These are phyloP conservation scores for Sycophila sp. DNA, from an alignment of 1,140 invertebrate genomes.

Conservation along the genomic window DNA sequence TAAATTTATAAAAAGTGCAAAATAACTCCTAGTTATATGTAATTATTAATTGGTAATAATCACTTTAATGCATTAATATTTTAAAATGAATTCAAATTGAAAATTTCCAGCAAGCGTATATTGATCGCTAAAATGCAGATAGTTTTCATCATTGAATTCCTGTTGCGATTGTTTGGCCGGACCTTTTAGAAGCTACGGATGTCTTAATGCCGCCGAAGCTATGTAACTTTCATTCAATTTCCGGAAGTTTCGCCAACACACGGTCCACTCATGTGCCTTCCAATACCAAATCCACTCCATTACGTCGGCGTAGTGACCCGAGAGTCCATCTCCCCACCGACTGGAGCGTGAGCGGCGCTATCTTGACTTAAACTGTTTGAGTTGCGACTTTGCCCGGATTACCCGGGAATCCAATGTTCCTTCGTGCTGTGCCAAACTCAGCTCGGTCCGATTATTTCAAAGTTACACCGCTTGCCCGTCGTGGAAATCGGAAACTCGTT, in stretches of 20 bases:
- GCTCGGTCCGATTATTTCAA: constrained; percentile 52
- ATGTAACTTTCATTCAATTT: constrained; percentile 47
- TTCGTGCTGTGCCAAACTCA: constrained; percentile 33
- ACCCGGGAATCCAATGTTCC: constrained; percentile 52
- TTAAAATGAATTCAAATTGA: no score
- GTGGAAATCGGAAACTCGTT: constrained; percentile 19
- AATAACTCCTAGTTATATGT: no score
- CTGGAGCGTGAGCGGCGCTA: constrained; percentile 35
- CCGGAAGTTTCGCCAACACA: constrained; percentile 42
- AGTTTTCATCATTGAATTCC: no score
- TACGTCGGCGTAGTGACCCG: constrained; percentile 46
- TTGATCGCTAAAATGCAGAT: no score
- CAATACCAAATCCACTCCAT: constrained; percentile 50
- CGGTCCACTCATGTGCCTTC: background rate
- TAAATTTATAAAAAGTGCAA: no score
- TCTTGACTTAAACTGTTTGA: constrained; percentile 61
- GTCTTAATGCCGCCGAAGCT: constrained; percentile 16
- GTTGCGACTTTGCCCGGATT: constrained; percentile 62
- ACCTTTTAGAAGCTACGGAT: background rate
- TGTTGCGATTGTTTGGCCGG: background rate
- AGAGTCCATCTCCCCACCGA: constrained; percentile 36
- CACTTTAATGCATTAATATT: no score
- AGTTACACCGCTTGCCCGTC: constrained; percentile 31
- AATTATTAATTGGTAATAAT: no score
- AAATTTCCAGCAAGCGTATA: no score